A percentile compares a stretch with the other conserved stretches of the same genome.
These are phyloP conservation scores for Scaptomyza cyrtandrae DNA, from an alignment of 2,888 invertebrate species.

Conservation along the genomic window DNA sequence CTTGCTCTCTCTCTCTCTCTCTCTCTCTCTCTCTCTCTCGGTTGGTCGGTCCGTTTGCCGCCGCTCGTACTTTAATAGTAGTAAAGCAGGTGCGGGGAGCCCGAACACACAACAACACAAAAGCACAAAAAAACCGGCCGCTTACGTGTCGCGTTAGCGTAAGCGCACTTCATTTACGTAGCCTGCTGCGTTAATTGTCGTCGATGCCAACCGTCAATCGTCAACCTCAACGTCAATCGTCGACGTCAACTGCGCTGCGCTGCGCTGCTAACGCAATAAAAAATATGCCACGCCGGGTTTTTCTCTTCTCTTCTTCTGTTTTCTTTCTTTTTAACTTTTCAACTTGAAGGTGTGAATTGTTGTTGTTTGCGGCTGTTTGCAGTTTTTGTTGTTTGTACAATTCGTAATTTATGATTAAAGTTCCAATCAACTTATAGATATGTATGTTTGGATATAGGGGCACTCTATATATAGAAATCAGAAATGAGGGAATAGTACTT, in stretches of 20 bases:
- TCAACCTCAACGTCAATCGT: no score
- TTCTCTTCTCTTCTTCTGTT: conserved; percentile 17
- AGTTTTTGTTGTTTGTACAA: no score
- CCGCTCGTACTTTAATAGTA: conserved; percentile 12
- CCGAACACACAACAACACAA: not conserved
- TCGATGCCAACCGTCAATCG: conserved; percentile 1
- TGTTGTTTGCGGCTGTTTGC: not conserved
- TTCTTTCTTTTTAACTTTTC: not conserved
- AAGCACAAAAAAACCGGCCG: conserved; percentile 61
- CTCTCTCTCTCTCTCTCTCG: not conserved
- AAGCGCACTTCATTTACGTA: conserved; percentile 61
- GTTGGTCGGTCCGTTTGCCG: conserved; percentile 2
- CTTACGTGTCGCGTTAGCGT: conserved; percentile 57
- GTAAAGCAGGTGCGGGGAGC: conserved; percentile 3
- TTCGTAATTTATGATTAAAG: no score
- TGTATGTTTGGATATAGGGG: no score
- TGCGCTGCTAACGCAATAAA: conserved; percentile 7
- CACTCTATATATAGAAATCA: no score
- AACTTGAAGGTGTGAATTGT: conserved; percentile 4
- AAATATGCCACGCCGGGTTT: conserved; percentile 65
- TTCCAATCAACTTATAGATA: no score
- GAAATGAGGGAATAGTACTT: no score
- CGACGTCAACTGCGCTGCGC: not conserved
- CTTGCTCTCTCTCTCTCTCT: not conserved
- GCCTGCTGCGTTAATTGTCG: conserved; percentile 51